Percentiles rank a stretch among this genome's conserved stretches.
Evolutionary conservation across 2,888 invertebrate genomes (phyloP).

Genomic region (Abrostola tripartita): DNA sequence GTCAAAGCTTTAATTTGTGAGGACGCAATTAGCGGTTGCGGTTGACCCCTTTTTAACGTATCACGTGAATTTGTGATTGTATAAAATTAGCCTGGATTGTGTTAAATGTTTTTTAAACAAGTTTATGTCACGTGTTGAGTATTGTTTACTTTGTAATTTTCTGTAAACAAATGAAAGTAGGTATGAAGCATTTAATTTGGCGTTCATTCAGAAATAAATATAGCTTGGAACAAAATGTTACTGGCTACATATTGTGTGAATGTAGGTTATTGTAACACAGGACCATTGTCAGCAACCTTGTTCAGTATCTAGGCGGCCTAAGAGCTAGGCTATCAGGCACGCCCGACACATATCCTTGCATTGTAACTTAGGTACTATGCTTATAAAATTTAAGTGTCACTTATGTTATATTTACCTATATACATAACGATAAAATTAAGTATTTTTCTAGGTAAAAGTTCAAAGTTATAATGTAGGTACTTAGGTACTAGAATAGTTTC

Average conservation of each 20-base stretch:
- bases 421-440: too few relatives aligned
- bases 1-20: conserved; percentile 21
- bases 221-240: background rate
- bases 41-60: background rate
- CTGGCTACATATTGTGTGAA: conserved; percentile 11
- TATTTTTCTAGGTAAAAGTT: too few relatives aligned
- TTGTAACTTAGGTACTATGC: conserved; percentile 26
- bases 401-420: too few relatives aligned
- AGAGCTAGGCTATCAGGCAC: conserved; percentile 46
- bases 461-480: too few relatives aligned
- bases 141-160: too few relatives aligned
- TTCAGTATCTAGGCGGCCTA: conserved; percentile 37
- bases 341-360: conserved; percentile 45
- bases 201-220: too few relatives aligned
- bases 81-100: conserved; percentile 17
- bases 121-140: too few relatives aligned
- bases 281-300: conserved; percentile 45
- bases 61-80: conserved; percentile 9
- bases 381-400: conserved; percentile 18
- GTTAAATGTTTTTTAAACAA: background rate
- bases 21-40: conserved; percentile 10
- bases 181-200: too few relatives aligned
- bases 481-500: too few relatives aligned
- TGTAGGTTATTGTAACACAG: conserved; percentile 42
- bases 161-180: too few relatives aligned